These are phyloP conservation scores for Ditula angustiorana DNA, from an alignment of 2,888 invertebrate genomes.

Conservation along the genomic window DNA sequence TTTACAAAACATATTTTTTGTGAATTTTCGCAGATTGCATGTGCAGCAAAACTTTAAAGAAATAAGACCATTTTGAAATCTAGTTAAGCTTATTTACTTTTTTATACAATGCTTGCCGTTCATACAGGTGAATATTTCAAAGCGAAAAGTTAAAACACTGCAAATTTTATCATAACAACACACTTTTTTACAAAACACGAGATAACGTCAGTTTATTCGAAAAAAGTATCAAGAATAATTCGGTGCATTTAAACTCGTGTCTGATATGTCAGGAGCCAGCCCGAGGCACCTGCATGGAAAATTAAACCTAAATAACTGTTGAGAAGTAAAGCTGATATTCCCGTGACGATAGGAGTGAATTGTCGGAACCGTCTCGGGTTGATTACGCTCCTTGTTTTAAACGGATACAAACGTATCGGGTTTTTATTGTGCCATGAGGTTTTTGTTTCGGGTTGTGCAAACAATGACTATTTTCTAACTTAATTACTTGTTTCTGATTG, in stretches of 20 bases:
- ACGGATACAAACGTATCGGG: constrained; percentile 6
- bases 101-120: neutral
- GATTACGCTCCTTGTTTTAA: constrained; percentile 4
- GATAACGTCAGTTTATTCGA: constrained; percentile 43
- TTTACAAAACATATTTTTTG: too few species aligned
- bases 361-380: constrained; percentile 6
- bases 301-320: constrained; percentile 51
- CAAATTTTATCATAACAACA: constrained; percentile 15
- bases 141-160: constrained; percentile 20
- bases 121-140: constrained; percentile 8
- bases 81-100: neutral
- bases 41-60: neutral
- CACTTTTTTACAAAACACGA: constrained; percentile 28
- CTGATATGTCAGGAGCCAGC: constrained; percentile 72
- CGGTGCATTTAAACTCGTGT: constrained; percentile 65
- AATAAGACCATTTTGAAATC: neutral
- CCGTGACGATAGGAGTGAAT: constrained; percentile 1
- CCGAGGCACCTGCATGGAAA: constrained; percentile 55
- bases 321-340: constrained; percentile 23
- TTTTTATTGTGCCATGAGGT: neutral
- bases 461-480: constrained; percentile 1
- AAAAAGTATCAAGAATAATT: constrained; percentile 59
- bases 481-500: neutral
- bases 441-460: neutral
- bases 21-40: neutral